Base-by-base conservation (phyloP, 2,797 vertebrate genomes). In the Valencia hispanica region DNA sequence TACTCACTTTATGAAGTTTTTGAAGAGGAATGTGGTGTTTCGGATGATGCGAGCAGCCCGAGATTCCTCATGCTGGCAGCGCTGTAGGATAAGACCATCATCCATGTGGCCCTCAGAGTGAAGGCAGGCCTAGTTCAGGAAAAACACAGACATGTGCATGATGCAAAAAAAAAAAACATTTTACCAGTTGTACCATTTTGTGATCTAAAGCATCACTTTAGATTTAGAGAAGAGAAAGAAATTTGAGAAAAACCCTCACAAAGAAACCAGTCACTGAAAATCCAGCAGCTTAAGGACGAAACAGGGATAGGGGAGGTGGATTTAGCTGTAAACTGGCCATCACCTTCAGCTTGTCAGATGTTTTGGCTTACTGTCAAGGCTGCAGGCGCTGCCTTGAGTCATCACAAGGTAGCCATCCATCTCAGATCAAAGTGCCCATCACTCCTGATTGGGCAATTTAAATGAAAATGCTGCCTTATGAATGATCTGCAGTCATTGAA, bases 81-180 rank as follows among this genome's bases (percentile, higher is more conserved):
- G 96, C 93, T 99, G 98, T 74, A 99, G 94, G 7, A 93, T 98
- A 69, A 99, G 90, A 36, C 98, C 98, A 6, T 99, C 98, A 57
- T 99, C 98, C 98, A 97, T 99, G 88, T 99, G 98, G 59, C 98
- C 98, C 92, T 99, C 98, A 90, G 96, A 94, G 81, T 99, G 98
- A 74, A 99, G 95, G 88, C 98, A 98, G 85, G 97, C 97, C 98
- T 99, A 30, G 2, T 68, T 27, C 73, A 70, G 14, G 41, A 74
- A 66, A 84, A 22, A 79, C 59, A 74, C 2, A 66, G n/a, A 72
- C 22, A 65, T 22, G 34, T 43, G 3, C 17, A 59, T 55, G 27
- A 65, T 72, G 17, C 20, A 18, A 50, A 48, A 48, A 48, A 53
- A 51, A 25, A 53, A 55, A 55, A n/a, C 4, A 48, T 3, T 48